phyloP scores from a whole-genome alignment of 2,797 vertebrate species.

The Thalassophryne amazonica region DNA sequence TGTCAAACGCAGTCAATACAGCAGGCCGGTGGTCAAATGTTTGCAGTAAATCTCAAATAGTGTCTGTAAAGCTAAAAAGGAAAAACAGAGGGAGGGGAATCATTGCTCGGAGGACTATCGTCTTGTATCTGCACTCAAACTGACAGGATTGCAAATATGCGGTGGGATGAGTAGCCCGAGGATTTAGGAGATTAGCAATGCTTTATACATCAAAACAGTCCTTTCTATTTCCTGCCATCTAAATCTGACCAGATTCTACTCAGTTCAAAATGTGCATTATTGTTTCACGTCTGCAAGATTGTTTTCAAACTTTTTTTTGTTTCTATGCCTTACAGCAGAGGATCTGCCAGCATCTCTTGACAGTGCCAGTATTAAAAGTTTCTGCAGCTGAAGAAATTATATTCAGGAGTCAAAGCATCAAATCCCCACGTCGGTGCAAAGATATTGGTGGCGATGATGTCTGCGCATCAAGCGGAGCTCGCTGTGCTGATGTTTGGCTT shows the following conservation, averaged over 20 bases:
- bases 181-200: conserved; percentile 73
- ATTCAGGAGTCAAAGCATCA: conserved; percentile 51
- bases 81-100: conserved; percentile 57
- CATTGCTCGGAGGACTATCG: conserved; percentile 61
- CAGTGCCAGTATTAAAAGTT: conserved; percentile 54
- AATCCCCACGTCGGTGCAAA: conserved; percentile 54
- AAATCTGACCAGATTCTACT: conserved; percentile 51
- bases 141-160: conserved; percentile 74
- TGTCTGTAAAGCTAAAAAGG: conserved; percentile 82
- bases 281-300: conserved; percentile 48
- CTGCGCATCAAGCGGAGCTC: conserved; percentile 47
- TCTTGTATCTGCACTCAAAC: conserved; percentile 62
- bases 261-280: conserved; percentile 57
- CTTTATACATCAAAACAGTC: conserved; percentile 72
- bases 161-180: conserved; percentile 58
- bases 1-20: conserved; percentile 87
- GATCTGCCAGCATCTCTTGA: conserved; percentile 38
- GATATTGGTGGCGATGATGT: conserved; percentile 64
- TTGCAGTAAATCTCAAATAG: conserved; percentile 86
- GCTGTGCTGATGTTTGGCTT: conserved; percentile 42
- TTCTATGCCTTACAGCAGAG: conserved; percentile 6
- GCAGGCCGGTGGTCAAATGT: conserved; percentile 80
- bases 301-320: conserved; percentile 44
- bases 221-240: conserved; percentile 63
- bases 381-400: conserved; percentile 49